phyloP scores from a whole-genome alignment of 2,888 invertebrate genomes.

The Cordilura impudica region DNA sequence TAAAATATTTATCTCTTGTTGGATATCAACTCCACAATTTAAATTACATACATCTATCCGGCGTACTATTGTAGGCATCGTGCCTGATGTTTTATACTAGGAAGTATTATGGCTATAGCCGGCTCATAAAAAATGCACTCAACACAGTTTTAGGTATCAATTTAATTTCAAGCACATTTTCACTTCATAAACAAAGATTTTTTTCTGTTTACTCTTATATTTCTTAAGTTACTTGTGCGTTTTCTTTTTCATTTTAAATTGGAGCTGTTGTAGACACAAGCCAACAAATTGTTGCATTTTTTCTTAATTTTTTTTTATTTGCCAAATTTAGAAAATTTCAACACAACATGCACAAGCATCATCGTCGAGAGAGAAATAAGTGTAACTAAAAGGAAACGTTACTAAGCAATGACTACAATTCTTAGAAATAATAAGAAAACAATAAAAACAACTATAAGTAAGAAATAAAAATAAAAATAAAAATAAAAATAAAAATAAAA shows the following conservation, averaged over 20 bases:
- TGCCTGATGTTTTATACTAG: neutral
- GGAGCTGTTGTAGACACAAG: neutral
- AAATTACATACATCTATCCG: neutral
- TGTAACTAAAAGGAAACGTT: neutral
- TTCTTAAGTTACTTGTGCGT: neutral
- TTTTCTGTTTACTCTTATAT: neutral
- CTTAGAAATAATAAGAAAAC: neutral
- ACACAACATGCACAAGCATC: no score
- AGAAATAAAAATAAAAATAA: no score
- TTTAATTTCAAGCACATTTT: neutral
- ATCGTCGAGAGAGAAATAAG: no score
- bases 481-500: no score
- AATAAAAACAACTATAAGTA: no score
- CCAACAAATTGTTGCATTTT: neutral
- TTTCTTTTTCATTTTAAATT: neutral
- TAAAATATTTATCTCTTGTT: neutral
- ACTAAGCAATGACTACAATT: constrained; percentile 2
- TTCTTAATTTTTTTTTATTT: neutral
- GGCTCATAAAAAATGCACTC: constrained; percentile 1
- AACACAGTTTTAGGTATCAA: constrained; percentile 6
- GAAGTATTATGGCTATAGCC: neutral
- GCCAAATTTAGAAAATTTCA: neutral
- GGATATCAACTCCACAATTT: neutral
- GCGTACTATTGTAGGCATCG: no score
- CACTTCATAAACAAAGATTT: constrained; percentile 3